A percentile compares a stretch with the other conserved stretches of the same genome.
Conservation (phyloP, 2,797 vertebrate genomes). For the Moxostoma hubbsi region DNA sequence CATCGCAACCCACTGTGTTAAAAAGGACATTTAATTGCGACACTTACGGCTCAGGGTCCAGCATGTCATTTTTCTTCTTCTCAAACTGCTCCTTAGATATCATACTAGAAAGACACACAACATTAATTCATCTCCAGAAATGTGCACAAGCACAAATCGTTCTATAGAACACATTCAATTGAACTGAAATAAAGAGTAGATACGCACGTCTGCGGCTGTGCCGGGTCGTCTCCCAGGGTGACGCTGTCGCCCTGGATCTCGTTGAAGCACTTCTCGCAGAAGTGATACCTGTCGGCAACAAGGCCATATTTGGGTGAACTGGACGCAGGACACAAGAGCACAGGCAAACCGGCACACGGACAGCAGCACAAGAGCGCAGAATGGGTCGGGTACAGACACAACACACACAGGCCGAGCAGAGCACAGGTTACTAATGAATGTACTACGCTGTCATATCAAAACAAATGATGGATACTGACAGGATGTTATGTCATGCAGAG, state of each 20-base stretch:
- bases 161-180: constrained; percentile 61
- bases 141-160: constrained; percentile 4
- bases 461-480: constrained; percentile 47
- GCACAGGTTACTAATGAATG: constrained; percentile 60
- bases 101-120: constrained; percentile 76
- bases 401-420: constrained; percentile 54
- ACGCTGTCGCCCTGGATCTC: constrained; percentile 98
- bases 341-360: constrained; percentile 67
- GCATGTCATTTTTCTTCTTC: constrained; percentile 96
- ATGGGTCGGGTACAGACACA: constrained; percentile 47
- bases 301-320: constrained; percentile 68
- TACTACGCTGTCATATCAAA: constrained; percentile 47
- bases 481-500: background rate
- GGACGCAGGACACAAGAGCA: constrained; percentile 68
- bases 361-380: constrained; percentile 62
- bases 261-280: constrained; percentile 99
- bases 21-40: background rate
- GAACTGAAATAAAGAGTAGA: constrained; percentile 20
- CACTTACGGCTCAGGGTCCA: constrained; percentile 97
- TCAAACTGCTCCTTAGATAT: constrained; percentile 99
- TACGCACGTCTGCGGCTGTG: constrained; percentile 97
- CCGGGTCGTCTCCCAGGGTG: constrained; percentile 95
- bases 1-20: background rate
- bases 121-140: background rate
- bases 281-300: constrained; percentile 91